These are phyloP conservation scores for Apodemia zela DNA, from an alignment of 2,888 invertebrate genomes.

Conservation along the genomic window DNA sequence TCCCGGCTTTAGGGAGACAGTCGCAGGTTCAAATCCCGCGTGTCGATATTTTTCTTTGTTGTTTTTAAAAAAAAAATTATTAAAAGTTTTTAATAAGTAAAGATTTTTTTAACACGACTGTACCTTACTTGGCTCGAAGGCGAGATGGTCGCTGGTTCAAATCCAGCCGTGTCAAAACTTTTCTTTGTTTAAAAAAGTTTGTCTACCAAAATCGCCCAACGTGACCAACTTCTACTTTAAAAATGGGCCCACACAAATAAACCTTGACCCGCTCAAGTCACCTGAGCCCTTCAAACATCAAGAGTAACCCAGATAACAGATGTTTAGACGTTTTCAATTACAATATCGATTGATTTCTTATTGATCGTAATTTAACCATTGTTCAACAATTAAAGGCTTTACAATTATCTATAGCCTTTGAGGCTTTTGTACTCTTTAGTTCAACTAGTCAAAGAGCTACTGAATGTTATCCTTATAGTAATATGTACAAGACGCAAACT, in stretches of 20 bases:
- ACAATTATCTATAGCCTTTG: neutral
- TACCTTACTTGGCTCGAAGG: no score
- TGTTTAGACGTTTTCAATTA: conserved; percentile 8
- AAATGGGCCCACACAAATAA: neutral
- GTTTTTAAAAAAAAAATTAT: no score
- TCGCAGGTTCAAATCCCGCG: no score
- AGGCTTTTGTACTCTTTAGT: neutral
- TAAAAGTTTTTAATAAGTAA: no score
- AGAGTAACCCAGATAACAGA: conserved; percentile 1
- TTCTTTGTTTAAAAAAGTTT: no score
- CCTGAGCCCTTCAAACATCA: conserved; percentile 3
- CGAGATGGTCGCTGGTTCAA: no score
- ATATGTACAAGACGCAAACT: neutral
- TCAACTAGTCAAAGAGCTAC: neutral
- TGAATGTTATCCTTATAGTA: neutral
- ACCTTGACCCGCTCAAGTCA: neutral
- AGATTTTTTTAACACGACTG: no score
- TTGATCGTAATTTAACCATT: neutral
- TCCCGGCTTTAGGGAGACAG: no score
- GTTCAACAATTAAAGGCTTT: conserved; percentile 3
- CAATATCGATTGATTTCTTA: conserved; percentile 12
- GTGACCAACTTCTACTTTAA: no score
- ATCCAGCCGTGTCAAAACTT: no score
- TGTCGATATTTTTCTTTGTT: no score
- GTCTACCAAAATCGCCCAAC: no score